A percentile compares a stretch with the other conserved stretches of the same genome.
These are phyloP conservation scores for Colletes gigas DNA, from an alignment of 1,140 invertebrate species.

Conservation along the genomic window DNA sequence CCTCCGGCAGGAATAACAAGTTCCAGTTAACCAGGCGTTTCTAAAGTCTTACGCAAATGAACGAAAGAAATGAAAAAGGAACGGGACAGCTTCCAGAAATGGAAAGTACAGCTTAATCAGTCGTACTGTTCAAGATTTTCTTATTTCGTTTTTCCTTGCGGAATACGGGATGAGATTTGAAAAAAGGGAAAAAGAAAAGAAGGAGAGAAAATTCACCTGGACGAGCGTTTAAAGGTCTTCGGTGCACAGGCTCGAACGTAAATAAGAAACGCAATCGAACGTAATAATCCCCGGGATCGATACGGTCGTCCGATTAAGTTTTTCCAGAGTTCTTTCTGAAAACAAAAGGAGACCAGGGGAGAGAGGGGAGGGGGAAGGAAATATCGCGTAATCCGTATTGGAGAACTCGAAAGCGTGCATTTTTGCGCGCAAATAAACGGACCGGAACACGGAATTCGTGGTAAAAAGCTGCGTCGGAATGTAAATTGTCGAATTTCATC, in stretches of 20 bases:
- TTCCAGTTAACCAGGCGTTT: conserved; percentile 53
- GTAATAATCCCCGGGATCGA: conserved; percentile 21
- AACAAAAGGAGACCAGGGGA: no score
- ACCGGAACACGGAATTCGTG: neutral
- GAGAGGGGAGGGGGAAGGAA: no score
- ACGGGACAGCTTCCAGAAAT: conserved; percentile 36
- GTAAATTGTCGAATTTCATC: conserved; percentile 46
- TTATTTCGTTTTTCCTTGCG: conserved; percentile 28
- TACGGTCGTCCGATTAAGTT: conserved; percentile 1
- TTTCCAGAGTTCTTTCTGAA: neutral
- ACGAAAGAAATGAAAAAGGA: conserved; percentile 45
- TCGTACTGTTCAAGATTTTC: conserved; percentile 58
- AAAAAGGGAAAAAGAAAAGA: conserved; percentile 7
- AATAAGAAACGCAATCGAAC: conserved; percentile 34
- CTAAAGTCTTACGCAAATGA: conserved; percentile 55
- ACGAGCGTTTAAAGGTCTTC: neutral
- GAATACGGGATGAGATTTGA: conserved; percentile 49
- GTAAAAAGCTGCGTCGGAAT: conserved; percentile 15
- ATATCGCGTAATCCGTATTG: neutral
- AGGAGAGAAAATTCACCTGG: neutral
- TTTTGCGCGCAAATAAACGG: neutral
- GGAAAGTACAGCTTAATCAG: conserved; percentile 66
- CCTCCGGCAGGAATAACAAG: conserved; percentile 51
- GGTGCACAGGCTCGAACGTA: neutral
- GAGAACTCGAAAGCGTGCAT: neutral